Evolutionary conservation across 2,113 vertebrate species (phyloP).

Genomic region (Numida meleagris): DNA sequence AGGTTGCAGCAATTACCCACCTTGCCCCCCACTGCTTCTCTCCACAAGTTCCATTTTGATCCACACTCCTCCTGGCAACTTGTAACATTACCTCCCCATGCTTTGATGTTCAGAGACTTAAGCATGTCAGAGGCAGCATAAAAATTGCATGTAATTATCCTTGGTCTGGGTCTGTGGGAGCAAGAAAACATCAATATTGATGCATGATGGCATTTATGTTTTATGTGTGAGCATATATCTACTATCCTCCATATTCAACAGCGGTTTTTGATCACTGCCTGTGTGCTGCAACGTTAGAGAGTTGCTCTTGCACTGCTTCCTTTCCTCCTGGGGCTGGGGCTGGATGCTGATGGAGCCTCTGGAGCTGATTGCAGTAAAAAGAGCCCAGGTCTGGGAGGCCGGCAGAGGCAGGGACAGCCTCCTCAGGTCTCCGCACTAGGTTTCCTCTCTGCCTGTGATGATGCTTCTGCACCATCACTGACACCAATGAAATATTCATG

Average conservation of each 20-base stretch:
- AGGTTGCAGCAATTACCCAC: neutral
- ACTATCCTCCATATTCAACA: neutral
- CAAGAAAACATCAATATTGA: slow-evolving; percentile 69
- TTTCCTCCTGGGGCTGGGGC: neutral
- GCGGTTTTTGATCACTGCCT: slow-evolving; percentile 29
- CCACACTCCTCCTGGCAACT: neutral
- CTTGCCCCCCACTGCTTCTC: neutral
- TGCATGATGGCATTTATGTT: slow-evolving; percentile 59
- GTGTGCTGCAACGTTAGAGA: neutral
- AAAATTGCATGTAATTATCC: slow-evolving; percentile 67
- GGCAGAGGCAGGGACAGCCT: neutral
- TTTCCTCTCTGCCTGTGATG: neutral
- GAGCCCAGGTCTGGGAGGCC: neutral
- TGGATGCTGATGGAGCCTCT: neutral
- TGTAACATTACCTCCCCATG: neutral
- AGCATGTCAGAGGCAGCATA: slow-evolving; percentile 44
- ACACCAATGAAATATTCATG: slow-evolving; percentile 33
- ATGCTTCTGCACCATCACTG: neutral
- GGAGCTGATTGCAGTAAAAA: neutral
- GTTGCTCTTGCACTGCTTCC: neutral
- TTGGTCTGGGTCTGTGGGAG: slow-evolving; percentile 48
- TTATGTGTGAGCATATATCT: neutral
- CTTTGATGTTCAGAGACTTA: slow-evolving; percentile 53
- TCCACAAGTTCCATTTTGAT: slow-evolving; percentile 17
- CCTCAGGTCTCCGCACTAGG: neutral